Conservation (phyloP, 2,888 invertebrate species). For the Agriopis marginaria region DNA sequence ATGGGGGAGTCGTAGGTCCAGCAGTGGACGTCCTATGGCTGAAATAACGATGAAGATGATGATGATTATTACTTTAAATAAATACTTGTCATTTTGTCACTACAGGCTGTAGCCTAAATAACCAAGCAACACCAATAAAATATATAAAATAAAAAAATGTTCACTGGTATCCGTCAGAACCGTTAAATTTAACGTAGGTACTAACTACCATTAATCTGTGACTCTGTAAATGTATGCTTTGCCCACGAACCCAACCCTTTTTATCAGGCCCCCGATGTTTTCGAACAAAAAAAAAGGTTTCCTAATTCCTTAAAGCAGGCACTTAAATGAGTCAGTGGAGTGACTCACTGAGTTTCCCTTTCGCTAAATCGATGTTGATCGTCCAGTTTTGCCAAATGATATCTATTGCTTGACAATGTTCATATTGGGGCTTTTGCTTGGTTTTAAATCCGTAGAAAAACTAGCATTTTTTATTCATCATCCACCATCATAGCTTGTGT, state of each 20-base stretch:
- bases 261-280: constrained; percentile 31
- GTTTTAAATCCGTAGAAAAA: neutral
- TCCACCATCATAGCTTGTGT: neutral
- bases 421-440: constrained; percentile 25
- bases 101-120: too few species aligned
- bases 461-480: neutral
- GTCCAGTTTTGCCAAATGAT: constrained; percentile 54
- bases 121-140: too few species aligned
- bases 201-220: constrained; percentile 4
- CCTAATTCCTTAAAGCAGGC: constrained; percentile 38
- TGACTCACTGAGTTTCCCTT: constrained; percentile 63
- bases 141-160: too few species aligned
- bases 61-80: too few species aligned
- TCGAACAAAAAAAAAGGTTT: constrained; percentile 33
- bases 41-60: too few species aligned
- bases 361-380: constrained; percentile 48
- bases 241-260: constrained; percentile 35
- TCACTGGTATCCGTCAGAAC: neutral
- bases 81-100: too few species aligned
- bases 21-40: too few species aligned
- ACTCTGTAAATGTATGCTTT: constrained; percentile 3
- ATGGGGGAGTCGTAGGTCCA: too few species aligned
- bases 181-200: neutral
- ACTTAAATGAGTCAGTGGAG: constrained; percentile 55
- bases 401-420: constrained; percentile 49